Conservation (phyloP, 30 jellyfish, hydroid and myxozoan genomes). For the Chrysaora quinquecirrha region DNA sequence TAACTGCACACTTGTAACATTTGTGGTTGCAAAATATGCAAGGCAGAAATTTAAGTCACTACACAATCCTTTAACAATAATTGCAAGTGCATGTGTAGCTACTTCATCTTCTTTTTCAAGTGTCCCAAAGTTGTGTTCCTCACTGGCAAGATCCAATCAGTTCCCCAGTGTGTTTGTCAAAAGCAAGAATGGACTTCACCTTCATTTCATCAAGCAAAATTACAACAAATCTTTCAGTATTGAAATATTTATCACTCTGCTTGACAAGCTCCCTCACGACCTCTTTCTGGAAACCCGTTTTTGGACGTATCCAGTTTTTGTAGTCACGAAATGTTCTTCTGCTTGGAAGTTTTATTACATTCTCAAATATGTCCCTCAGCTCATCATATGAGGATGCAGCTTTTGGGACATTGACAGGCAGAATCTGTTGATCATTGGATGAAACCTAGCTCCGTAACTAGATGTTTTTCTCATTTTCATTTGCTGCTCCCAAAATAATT, state of each 20-base stretch:
- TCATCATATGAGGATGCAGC: conserved; percentile 52
- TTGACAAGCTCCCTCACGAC: conserved; percentile 40
- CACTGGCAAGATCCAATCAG: conserved; percentile 41
- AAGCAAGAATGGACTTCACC: conserved; percentile 23
- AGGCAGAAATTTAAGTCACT: not conserved
- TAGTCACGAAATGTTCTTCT: conserved; percentile 66
- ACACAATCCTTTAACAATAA: conserved; percentile 23
- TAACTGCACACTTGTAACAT: conserved; percentile 20
- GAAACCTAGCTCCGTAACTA: conserved; percentile 32
- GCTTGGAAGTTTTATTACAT: conserved; percentile 48
- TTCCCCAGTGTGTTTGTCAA: conserved; percentile 12
- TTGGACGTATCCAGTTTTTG: conserved; percentile 60
- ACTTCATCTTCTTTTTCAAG: conserved; percentile 17
- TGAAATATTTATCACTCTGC: conserved; percentile 3
- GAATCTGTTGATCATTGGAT: conserved; percentile 16
- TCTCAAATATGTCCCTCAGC: conserved; percentile 37
- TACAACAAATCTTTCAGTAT: conserved; percentile 50
- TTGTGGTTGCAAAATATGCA: conserved; percentile 46
- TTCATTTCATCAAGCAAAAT: conserved; percentile 59
- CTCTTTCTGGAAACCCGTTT: conserved; percentile 55
- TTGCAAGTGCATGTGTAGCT: conserved; percentile 56
- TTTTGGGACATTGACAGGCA: conserved; percentile 21
- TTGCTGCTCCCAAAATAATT: conserved; percentile 44
- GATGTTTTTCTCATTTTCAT: conserved; percentile 22
- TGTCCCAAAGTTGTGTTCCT: conserved; percentile 4